These are phyloP conservation scores for Cyanistes caeruleus DNA, from an alignment of 2,113 vertebrate species.

Conservation along the genomic window DNA sequence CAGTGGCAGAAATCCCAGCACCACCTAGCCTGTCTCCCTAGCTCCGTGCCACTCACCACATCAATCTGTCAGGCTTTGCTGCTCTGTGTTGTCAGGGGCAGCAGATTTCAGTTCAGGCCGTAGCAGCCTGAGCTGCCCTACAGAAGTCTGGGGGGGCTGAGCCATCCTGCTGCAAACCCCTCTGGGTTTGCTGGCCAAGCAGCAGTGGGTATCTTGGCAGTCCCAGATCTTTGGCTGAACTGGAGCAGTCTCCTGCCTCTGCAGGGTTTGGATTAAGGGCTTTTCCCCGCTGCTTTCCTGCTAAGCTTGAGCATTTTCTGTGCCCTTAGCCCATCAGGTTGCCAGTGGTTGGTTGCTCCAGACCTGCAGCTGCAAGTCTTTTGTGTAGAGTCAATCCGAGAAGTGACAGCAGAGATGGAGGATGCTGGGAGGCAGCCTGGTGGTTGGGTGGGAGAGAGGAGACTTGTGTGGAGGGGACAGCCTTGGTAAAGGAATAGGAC, in stretches of 20 bases:
- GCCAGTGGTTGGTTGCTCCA: not conserved
- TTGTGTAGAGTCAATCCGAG: not conserved
- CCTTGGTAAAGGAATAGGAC: not conserved
- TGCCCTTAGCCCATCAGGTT: not conserved
- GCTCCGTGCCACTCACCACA: not conserved
- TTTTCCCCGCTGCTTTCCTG: not conserved
- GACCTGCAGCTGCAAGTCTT: not conserved
- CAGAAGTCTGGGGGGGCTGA: not conserved
- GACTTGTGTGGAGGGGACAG: not conserved
- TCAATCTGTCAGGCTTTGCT: not conserved
- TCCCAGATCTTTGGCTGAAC: not conserved
- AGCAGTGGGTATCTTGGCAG: not conserved
- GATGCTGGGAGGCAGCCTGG: not conserved
- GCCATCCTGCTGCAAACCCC: not conserved
- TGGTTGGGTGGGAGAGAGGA: not conserved
- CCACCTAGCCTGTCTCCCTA: not conserved
- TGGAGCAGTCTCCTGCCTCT: not conserved
- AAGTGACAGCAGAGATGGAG: not conserved
- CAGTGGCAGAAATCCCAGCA: conserved; percentile 28
- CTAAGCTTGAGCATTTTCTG: not conserved
- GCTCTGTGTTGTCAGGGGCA: not conserved
- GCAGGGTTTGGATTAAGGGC: not conserved
- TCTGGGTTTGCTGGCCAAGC: not conserved
- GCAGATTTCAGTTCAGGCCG: not conserved
- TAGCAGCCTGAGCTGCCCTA: not conserved